Evolutionary conservation across 1,140 invertebrate species (phyloP).

Genomic region (Ips nitidus): DNA sequence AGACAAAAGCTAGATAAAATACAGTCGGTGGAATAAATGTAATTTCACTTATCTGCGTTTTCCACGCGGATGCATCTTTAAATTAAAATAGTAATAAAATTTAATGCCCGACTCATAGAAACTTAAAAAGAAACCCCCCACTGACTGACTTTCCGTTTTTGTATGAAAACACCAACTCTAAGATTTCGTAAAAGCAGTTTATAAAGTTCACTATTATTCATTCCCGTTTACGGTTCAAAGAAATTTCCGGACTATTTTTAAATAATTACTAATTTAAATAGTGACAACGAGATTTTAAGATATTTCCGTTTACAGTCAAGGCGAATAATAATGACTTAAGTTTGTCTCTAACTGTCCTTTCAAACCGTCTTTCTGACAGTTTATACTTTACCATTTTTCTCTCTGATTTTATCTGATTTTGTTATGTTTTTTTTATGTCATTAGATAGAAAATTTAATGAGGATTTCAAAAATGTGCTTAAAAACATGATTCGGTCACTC

Average conservation of each 20-base stretch:
- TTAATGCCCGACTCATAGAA: slow-evolving; percentile 4
- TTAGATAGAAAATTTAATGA: too few relatives aligned
- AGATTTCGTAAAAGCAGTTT: slow-evolving; percentile 8
- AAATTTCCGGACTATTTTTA: not conserved
- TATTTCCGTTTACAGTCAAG: too few relatives aligned
- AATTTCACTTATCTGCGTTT: slow-evolving; percentile 44
- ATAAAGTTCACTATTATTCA: slow-evolving; percentile 13
- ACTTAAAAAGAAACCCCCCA: slow-evolving; percentile 10
- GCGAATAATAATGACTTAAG: too few relatives aligned
- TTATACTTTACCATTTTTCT: too few relatives aligned
- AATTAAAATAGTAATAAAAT: slow-evolving; percentile 48
- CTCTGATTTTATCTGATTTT: too few relatives aligned
- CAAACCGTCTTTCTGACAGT: too few relatives aligned
- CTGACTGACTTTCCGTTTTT: slow-evolving; percentile 14
- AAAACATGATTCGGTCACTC: too few relatives aligned
- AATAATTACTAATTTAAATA: not conserved
- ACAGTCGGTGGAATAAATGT: slow-evolving; percentile 25
- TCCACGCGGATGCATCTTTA: slow-evolving; percentile 41
- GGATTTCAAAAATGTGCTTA: too few relatives aligned
- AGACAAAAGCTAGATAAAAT: slow-evolving; percentile 7
- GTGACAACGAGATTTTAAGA: too few relatives aligned
- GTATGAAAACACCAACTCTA: not conserved
- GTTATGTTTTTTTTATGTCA: too few relatives aligned
- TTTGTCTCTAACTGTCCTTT: too few relatives aligned
- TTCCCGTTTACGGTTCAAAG: slow-evolving; percentile 4